Conservation (phyloP, 2,888 invertebrate species). For the Gastrophysa polygoni region DNA sequence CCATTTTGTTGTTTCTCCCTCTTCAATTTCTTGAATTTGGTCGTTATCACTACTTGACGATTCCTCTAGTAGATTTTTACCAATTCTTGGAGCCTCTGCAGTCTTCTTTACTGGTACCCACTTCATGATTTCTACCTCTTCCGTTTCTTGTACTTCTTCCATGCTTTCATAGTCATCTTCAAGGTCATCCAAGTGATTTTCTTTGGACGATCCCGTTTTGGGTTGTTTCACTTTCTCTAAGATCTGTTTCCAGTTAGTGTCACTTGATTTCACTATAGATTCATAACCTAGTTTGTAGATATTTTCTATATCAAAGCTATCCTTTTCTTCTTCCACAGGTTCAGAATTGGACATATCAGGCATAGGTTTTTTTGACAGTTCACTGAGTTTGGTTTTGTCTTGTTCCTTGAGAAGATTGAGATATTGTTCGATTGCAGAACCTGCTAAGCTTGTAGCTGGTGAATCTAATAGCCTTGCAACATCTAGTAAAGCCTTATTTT, state of each 20-base stretch:
- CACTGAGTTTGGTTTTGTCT: slow-evolving; percentile 20
- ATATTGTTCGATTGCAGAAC: slow-evolving; percentile 36
- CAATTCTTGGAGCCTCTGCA: not conserved
- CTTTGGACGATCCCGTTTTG: slow-evolving; percentile 14
- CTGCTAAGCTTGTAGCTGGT: slow-evolving; percentile 27
- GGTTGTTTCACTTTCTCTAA: slow-evolving; percentile 17
- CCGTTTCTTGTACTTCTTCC: slow-evolving; percentile 16
- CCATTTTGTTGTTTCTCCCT: slow-evolving; percentile 11
- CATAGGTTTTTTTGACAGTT: slow-evolving; percentile 12
- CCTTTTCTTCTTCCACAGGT: slow-evolving; percentile 1
- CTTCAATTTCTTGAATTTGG: not conserved
- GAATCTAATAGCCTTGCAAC: slow-evolving; percentile 40
- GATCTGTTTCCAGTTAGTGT: slow-evolving; percentile 38
- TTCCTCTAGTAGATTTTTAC: not conserved
- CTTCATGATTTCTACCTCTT: slow-evolving; percentile 31
- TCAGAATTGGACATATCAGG: slow-evolving; percentile 16
- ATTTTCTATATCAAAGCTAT: slow-evolving; percentile 40
- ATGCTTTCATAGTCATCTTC: slow-evolving; percentile 3
- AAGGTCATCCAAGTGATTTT: slow-evolving; percentile 16
- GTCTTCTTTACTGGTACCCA: slow-evolving; percentile 41
- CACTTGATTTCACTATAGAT: slow-evolving; percentile 38
- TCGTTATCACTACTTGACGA: not conserved
- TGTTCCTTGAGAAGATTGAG: slow-evolving; percentile 34
- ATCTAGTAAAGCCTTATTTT: slow-evolving; percentile 51
- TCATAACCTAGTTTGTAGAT: slow-evolving; percentile 49